Evolutionary conservation across 64 coral and sea anemone species (phyloP), one percentile per base, ranked within the genome.

Genomic region (Acropora tenuis): DNA sequence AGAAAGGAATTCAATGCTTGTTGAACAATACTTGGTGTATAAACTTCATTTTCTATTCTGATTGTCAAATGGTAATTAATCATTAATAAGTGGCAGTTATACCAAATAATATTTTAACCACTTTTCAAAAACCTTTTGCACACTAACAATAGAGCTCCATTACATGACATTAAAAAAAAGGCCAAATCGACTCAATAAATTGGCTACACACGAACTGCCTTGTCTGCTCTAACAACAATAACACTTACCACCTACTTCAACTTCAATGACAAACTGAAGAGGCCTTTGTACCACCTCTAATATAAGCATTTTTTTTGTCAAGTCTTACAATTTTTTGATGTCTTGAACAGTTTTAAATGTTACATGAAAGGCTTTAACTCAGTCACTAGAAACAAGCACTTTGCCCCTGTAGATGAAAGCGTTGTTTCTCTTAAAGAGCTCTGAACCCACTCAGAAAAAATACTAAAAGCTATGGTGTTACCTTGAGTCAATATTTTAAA

Each of bases 241-340:
- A 2, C 18, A 84, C 82, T 84, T 49, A 84, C 82, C 82, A 48
- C 82, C 82, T 9, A 84, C 82, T 69, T 84, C 82, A 3, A 84
- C 65, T 12, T 84, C 82, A 30, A 84, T 84, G 30, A 84, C 2
- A n/a, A 84, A 84, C 15, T 48, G 82, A 68, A 84, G 61, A 69
- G 82, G 82, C n/a, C 82, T 15, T 84, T 71, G 10, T 6, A 84
- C 61, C n/a, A 84, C 63, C 30, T 84, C 82, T 48, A 84, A 84
- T 69, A 69, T 84, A 69, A 84, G 65, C 82, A 84, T 84, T 6
- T n/a, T 30, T 30, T 30, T 30, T 47, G 48, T 66, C 13, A 48
- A 12, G 17, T 69, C 6, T 48, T 18, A 9, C 9, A 84, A 41
- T 18, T 69, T 42, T 84, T 69, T 16, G 45, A 49, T 13, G 15